Base-by-base conservation (phyloP, 2,888 invertebrate genomes). In the Noctuana brunneofusca region DNA sequence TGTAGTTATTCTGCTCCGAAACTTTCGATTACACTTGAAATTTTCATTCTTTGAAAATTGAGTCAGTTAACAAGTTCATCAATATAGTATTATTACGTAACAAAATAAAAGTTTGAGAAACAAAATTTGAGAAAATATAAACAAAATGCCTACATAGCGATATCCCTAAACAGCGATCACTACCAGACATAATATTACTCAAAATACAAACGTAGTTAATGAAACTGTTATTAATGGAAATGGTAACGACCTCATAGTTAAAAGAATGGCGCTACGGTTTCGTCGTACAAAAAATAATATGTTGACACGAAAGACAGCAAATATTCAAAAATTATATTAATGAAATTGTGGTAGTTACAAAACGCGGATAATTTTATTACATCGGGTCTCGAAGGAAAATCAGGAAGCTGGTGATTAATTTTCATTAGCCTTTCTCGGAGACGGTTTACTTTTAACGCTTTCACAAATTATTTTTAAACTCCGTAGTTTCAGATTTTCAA, bases 1-100 rank as follows among this genome's bases (percentile, higher is more conserved):
- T 14, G 27, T 49, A 27, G 27, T 49, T 14, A 49, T 49, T 27
- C 49, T n/a, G 27, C 48, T 48, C n/a, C 20, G 48, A 48, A 48
- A 48, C 22, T 48, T 48, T 50, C 16, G 22, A 20, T 22, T 22
- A 48, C 22, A 22, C 22, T 48, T 22, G 5, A 27, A 22, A 48
- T 22, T 48, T 48, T 22, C 22, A 48, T 48, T 48, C 9, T 11
- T 11, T 11, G 30, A 11, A 11, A 11, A 32, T 1, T 8, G 9
- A 32, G 30, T 6, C 27, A 27, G 5, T 27, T 3, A 27, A 8
- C 27, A 27, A 27, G 27, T 27, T 27, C 27, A 27, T 5, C 5
- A n/a, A n/a, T n/a, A n/a, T n/a, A n/a, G n/a, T n/a, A n/a, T n/a
- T n/a, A n/a, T n/a, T n/a, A n/a, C n/a, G n/a, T n/a, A n/a, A n/a